Evolutionary conservation across 2,113 vertebrate species (phyloP).

Genomic region (Pseudopodoces humilis): DNA sequence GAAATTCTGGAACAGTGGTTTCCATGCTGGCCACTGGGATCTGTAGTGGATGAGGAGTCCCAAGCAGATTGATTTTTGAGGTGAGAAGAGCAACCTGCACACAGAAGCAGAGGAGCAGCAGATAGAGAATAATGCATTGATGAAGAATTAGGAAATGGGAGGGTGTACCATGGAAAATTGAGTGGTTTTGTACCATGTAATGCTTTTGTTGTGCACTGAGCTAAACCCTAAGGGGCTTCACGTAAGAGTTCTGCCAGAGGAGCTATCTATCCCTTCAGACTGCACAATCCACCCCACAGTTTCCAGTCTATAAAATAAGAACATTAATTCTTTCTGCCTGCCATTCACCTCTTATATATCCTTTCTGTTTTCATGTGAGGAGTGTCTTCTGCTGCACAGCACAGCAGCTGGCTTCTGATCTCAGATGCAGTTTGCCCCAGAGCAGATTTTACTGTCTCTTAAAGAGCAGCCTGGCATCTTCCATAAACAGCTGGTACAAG

Average conservation of each 20-base stretch:
- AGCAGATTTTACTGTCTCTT: not conserved
- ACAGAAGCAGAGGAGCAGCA: not conserved
- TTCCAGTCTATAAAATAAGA: slow-evolving; percentile 11
- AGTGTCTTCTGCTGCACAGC: not conserved
- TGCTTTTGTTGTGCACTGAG: not conserved
- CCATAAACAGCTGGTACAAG: not conserved
- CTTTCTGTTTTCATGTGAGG: not conserved
- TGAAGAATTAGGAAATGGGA: not conserved
- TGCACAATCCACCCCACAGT: not conserved
- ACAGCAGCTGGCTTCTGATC: not conserved
- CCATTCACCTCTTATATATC: not conserved
- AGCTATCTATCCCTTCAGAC: not conserved
- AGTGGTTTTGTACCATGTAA: not conserved
- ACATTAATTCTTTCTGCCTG: not conserved
- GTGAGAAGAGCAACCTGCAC: not conserved
- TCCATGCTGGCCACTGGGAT: not conserved
- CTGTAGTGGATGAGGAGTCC: not conserved
- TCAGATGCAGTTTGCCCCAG: not conserved
- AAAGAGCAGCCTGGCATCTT: not conserved
- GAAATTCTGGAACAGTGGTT: not conserved
- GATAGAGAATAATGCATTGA: not conserved
- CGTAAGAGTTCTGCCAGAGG: not conserved
- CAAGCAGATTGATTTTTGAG: not conserved
- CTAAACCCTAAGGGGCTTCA: not conserved
- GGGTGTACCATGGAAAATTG: not conserved